Percentiles rank a stretch among this genome's conserved stretches.
These are phyloP conservation scores for Drosophila imparisetae DNA, from an alignment of 2,888 invertebrate species.

Conservation along the genomic window DNA sequence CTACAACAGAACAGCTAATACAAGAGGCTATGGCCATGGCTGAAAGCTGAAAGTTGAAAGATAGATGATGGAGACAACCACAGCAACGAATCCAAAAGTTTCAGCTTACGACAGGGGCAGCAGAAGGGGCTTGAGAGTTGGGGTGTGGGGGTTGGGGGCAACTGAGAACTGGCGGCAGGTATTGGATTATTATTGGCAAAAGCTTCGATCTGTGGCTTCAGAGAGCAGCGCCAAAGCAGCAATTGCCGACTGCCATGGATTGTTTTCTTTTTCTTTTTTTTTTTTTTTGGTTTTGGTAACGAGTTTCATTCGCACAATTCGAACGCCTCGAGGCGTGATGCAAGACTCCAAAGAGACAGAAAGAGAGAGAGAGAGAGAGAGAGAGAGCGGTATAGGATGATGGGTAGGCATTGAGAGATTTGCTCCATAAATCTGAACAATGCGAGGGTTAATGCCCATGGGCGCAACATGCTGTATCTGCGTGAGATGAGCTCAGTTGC, in stretches of 20 bases:
- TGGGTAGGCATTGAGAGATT: slow-evolving; percentile 35
- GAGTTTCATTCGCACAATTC: slow-evolving; percentile 78
- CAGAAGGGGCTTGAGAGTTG: slow-evolving; percentile 4
- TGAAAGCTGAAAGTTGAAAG: slow-evolving; percentile 46
- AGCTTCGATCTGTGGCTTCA: slow-evolving; percentile 37
- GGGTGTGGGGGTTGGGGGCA: background rate
- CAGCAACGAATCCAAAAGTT: slow-evolving; percentile 50
- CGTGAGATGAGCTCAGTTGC: slow-evolving; percentile 55
- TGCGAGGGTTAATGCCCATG: slow-evolving; percentile 68
- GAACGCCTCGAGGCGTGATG: slow-evolving; percentile 47
- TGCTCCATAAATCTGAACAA: slow-evolving; percentile 77
- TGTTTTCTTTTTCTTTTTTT: background rate
- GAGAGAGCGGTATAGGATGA: background rate
- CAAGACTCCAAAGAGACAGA: slow-evolving; percentile 13
- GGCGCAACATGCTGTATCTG: slow-evolving; percentile 50
- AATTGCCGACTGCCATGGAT: slow-evolving; percentile 27
- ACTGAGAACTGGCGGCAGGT: slow-evolving; percentile 21
- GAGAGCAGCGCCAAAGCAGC: slow-evolving; percentile 3
- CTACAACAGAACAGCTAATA: slow-evolving; percentile 19
- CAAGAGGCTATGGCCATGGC: slow-evolving; percentile 38
- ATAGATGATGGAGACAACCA: slow-evolving; percentile 48
- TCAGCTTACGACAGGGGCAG: slow-evolving; percentile 50
- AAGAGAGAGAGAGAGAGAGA: background rate
- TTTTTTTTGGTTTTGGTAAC: slow-evolving; percentile 54
- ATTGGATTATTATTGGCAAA: slow-evolving; percentile 61